Conservation (phyloP, 30 jellyfish, hydroid and myxozoan species). For the Pseudorhiza aurosa region DNA sequence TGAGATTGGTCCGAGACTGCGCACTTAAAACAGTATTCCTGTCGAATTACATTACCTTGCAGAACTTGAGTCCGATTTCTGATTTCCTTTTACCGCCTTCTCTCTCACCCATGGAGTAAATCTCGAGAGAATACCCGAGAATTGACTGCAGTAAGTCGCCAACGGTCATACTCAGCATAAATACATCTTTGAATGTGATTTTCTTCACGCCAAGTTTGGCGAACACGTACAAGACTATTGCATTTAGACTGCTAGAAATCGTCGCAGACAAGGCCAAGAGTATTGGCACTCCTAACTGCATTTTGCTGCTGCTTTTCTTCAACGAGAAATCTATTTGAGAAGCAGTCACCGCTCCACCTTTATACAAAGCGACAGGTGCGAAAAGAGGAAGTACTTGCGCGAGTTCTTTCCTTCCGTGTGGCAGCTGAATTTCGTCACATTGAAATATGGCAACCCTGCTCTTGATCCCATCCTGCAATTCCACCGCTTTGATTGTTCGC, state of each 20-base stretch:
- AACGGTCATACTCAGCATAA: slow-evolving; percentile 55
- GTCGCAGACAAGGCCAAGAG: slow-evolving; percentile 13
- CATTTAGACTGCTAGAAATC: slow-evolving; percentile 21
- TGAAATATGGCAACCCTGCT: too few species aligned
- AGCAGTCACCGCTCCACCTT: background rate
- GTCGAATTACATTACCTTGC: slow-evolving; percentile 47
- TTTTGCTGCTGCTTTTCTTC: background rate
- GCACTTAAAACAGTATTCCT: too few species aligned
- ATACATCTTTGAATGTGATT: slow-evolving; percentile 38
- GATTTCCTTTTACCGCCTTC: background rate
- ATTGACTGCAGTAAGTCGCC: slow-evolving; percentile 56
- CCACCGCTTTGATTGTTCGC: too few species aligned
- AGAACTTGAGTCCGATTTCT: background rate
- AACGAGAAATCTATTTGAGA: background rate
- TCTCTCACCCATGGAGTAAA: slow-evolving; percentile 27
- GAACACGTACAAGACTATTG: slow-evolving; percentile 35
- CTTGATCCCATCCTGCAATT: too few species aligned
- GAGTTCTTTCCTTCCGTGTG: background rate
- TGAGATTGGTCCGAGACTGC: too few species aligned
- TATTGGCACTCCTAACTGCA: slow-evolving; percentile 25
- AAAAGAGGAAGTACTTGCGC: background rate
- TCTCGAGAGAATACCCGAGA: slow-evolving; percentile 65
- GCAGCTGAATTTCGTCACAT: slow-evolving; percentile 14
- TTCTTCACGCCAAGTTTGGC: slow-evolving; percentile 22
- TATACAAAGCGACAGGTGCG: background rate